These are phyloP conservation scores for Mythimna lalbum DNA, from an alignment of 2,888 invertebrate genomes.

Conservation along the genomic window DNA sequence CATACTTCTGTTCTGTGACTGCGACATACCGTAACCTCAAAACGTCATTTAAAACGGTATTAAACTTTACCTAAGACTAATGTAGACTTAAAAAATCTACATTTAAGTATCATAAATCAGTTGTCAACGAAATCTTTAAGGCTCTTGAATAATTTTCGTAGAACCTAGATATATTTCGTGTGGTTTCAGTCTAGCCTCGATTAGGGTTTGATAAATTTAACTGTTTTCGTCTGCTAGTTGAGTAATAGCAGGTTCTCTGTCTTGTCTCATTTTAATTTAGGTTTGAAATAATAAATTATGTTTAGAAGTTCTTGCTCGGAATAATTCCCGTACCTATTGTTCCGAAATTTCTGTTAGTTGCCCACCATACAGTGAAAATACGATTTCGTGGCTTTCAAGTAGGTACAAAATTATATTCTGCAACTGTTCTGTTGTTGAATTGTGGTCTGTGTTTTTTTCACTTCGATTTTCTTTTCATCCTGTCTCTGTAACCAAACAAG, in stretches of 20 bases:
- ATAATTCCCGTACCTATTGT: not conserved
- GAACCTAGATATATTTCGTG: slow-evolving; percentile 4
- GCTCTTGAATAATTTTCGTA: slow-evolving; percentile 8
- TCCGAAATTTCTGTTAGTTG: too few relatives aligned
- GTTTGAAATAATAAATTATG: slow-evolving; percentile 12
- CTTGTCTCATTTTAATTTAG: slow-evolving; percentile 16
- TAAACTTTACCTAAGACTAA: not conserved
- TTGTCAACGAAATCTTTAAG: not conserved
- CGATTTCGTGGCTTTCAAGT: not conserved
- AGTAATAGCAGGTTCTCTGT: not conserved
- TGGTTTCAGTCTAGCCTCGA: slow-evolving; percentile 9
- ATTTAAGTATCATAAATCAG: slow-evolving; percentile 10
- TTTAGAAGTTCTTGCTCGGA: not conserved
- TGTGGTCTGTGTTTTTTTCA: too few relatives aligned
- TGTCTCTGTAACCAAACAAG: too few relatives aligned
- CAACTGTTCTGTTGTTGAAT: too few relatives aligned
- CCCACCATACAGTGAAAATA: too few relatives aligned
- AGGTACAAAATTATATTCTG: too few relatives aligned
- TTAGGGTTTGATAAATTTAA: slow-evolving; percentile 25
- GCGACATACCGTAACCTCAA: too few relatives aligned
- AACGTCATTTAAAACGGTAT: too few relatives aligned
- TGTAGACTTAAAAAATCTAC: not conserved
- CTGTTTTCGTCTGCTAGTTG: slow-evolving; percentile 13
- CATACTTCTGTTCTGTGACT: too few relatives aligned
- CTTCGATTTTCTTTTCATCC: too few relatives aligned